Base-by-base conservation (phyloP, 64 coral and sea anemone species). In the Porites australiensis region DNA sequence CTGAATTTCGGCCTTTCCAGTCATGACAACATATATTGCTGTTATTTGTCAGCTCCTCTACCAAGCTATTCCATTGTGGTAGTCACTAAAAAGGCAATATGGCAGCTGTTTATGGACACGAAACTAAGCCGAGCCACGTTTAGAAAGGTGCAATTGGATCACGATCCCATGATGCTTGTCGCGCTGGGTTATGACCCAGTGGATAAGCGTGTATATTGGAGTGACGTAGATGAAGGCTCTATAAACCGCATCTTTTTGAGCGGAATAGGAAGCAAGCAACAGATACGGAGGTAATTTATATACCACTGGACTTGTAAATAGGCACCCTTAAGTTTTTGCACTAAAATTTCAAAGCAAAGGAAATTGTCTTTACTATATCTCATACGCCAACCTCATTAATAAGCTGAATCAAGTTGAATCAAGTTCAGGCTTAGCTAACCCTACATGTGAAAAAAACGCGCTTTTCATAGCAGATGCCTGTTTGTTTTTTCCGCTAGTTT, bases 131-230 rank as follows among this genome's bases (percentile, higher is more conserved):
- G 64, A 72, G 79, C 79, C 37, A 77, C 67, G 13, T 89, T 89
- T 60, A 89, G 50, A 50, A 91, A 78, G 21, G 45, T 64, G 7
- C 64, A 77, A 58, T 49, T 93, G 6, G 22, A 66, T n/a, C 65
- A 52, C 75, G 74, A 91, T 46, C 92, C 95, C 21, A 10, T 63
- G 5, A 80, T 50, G 62, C 44, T 98, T 74, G 88, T 98, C 6
- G 95, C 95, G 5, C 2, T 98, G 66, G 95, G 64, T 44, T 94
- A 94, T 58, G 85, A 98, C 73, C 92, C 92, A 23, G 70, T 81
- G 64, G 95, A 98, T 44, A 94, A 94, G 46, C 88, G 83, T 5
- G 48, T 98, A 8, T 98, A 98, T 72, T 98, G 95, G 95, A 91
- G 88, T 70, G 95, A 98, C 47, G 92, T 90, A 3, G 3, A 53